Evolutionary conservation across 2,797 vertebrate species (phyloP).

Genomic region (Forpus xanthops): DNA sequence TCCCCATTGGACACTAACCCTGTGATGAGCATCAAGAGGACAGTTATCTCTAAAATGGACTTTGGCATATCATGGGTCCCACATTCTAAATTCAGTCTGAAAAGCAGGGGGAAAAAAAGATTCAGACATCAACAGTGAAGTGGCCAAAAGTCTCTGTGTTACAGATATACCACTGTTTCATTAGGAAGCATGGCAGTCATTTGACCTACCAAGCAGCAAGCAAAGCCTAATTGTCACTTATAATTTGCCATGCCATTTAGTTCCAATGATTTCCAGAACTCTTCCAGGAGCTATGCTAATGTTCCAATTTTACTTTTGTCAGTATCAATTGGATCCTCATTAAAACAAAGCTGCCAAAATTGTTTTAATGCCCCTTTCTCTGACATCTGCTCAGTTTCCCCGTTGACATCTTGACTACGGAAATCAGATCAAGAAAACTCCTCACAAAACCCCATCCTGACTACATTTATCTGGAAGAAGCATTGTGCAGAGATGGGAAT

Average conservation of each 20-base stretch:
- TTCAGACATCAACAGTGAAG: slow-evolving; percentile 49
- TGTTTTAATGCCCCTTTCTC: slow-evolving; percentile 14
- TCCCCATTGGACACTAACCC: slow-evolving; percentile 54
- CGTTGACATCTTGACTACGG: slow-evolving; percentile 29
- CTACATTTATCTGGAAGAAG: neutral
- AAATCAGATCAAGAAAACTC: neutral
- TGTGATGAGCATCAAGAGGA: slow-evolving; percentile 58
- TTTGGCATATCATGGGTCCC: slow-evolving; percentile 54
- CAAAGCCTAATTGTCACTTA: slow-evolving; percentile 71
- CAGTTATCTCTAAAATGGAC: slow-evolving; percentile 66
- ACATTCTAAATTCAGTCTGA: slow-evolving; percentile 62
- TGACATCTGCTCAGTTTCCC: slow-evolving; percentile 34
- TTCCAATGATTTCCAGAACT: slow-evolving; percentile 61
- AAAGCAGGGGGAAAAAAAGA: slow-evolving; percentile 55
- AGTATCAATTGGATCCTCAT: slow-evolving; percentile 29
- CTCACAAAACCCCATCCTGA: neutral
- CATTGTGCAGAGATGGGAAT: neutral
- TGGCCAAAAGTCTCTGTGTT: slow-evolving; percentile 41
- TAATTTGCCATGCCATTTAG: slow-evolving; percentile 66
- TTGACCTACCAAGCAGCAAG: slow-evolving; percentile 72
- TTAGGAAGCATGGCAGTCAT: slow-evolving; percentile 72
- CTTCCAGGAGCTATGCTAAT: slow-evolving; percentile 52
- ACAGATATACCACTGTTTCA: slow-evolving; percentile 69
- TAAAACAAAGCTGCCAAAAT: slow-evolving; percentile 44
- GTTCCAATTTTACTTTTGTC: slow-evolving; percentile 46